Percentiles rank a stretch among this genome's conserved stretches.
These are phyloP conservation scores for Pogona vitticeps DNA, from an alignment of 2,113 vertebrate species.

Conservation along the genomic window DNA sequence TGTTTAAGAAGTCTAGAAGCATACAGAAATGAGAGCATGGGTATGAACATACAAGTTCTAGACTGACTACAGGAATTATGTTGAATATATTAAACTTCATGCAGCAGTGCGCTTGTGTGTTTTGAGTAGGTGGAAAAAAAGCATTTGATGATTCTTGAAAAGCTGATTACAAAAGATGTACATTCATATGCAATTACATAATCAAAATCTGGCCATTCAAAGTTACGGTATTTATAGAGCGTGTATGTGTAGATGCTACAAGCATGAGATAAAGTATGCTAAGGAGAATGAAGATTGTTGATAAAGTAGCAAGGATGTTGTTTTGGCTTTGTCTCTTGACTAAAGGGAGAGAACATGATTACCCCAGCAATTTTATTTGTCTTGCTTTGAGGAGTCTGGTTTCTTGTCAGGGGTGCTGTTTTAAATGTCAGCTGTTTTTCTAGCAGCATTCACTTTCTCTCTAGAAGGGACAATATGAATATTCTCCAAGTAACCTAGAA, in stretches of 20 bases:
- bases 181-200: neutral
- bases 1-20: neutral
- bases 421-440: neutral
- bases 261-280: neutral
- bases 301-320: neutral
- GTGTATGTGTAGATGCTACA: neutral
- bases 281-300: neutral
- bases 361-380: neutral
- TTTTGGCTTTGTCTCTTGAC: neutral
- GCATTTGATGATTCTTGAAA: neutral
- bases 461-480: neutral
- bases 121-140: neutral
- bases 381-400: neutral
- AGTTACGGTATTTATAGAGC: neutral
- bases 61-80: neutral
- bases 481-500: neutral
- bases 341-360: neutral
- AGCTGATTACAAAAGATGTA: neutral
- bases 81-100: neutral
- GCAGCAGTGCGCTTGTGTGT: neutral
- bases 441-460: neutral
- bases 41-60: neutral
- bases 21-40: neutral
- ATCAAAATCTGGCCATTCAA: neutral
- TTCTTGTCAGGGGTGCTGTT: neutral